phyloP scores from a whole-genome alignment of 2,888 invertebrate species.

The Timema podura region DNA sequence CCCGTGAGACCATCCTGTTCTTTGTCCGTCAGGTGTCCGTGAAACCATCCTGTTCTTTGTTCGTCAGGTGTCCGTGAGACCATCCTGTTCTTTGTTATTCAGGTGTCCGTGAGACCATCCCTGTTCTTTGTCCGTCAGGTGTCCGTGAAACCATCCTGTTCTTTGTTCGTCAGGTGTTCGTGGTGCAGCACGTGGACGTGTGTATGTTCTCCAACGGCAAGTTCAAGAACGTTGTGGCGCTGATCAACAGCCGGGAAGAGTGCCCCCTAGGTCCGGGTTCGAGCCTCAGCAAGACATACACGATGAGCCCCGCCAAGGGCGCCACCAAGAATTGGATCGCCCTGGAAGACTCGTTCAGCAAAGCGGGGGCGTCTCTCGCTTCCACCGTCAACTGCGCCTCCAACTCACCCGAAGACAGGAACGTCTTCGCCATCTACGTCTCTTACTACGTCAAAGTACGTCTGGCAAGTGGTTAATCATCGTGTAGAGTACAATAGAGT shows the following conservation, averaged over 20 bases:
- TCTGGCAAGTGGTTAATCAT: no score
- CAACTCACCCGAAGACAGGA: constrained; percentile 66
- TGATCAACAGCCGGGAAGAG: constrained; percentile 56
- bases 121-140: no score
- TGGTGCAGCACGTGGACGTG: constrained; percentile 87
- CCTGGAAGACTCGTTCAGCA: constrained; percentile 77
- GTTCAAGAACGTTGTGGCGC: constrained; percentile 87
- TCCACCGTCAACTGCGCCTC: constrained; percentile 49
- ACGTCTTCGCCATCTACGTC: constrained; percentile 86
- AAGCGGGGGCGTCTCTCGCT: constrained; percentile 53
- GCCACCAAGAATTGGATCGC: constrained; percentile 89
- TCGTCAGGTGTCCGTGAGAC: no score
- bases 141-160: no score
- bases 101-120: no score
- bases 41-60: no score
- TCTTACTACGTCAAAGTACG: constrained; percentile 80
- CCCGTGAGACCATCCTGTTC: no score
- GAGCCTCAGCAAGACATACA: constrained; percentile 57
- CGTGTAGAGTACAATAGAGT: no score
- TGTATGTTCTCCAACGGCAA: constrained; percentile 94
- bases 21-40: no score
- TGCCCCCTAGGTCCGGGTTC: constrained; percentile 64
- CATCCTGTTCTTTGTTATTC: no score
- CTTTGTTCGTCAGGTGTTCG: constrained; percentile 58
- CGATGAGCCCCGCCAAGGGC: constrained; percentile 67